Conservation (phyloP, 2,797 vertebrate genomes). For the Coilia nasus region DNA sequence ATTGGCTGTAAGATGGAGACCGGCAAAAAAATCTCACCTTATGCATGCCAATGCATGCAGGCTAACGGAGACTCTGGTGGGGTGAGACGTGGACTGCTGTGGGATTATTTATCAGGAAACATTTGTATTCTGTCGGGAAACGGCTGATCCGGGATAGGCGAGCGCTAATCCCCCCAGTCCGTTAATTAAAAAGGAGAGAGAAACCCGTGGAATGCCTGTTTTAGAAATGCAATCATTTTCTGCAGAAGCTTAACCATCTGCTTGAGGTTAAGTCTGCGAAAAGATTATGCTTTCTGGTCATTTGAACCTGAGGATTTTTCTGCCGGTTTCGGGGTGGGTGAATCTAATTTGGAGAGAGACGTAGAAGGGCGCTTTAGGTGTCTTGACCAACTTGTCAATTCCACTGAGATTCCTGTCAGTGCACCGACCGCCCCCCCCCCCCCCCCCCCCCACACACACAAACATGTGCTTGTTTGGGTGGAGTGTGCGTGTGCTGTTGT, state of each 20-base stretch:
- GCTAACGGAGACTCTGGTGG: slow-evolving; percentile 64
- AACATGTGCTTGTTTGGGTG: background rate
- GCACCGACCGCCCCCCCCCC: background rate
- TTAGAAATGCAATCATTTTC: slow-evolving; percentile 90
- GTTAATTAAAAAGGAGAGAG: slow-evolving; percentile 89
- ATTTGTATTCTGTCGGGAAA: slow-evolving; percentile 82
- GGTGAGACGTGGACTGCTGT: slow-evolving; percentile 56
- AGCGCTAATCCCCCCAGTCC: slow-evolving; percentile 86
- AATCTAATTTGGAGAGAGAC: slow-evolving; percentile 32
- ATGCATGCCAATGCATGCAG: slow-evolving; percentile 78
- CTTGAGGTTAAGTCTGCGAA: slow-evolving; percentile 87
- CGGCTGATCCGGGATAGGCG: slow-evolving; percentile 83
- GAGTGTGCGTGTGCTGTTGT: slow-evolving; percentile 9
- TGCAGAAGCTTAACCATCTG: slow-evolving; percentile 95
- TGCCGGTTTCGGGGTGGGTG: slow-evolving; percentile 43
- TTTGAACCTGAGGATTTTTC: slow-evolving; percentile 80
- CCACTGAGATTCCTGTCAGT: background rate
- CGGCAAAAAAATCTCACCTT: slow-evolving; percentile 69
- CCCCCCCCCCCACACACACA: background rate
- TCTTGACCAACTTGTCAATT: background rate
- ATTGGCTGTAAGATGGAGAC: slow-evolving; percentile 46
- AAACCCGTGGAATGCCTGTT: slow-evolving; percentile 86
- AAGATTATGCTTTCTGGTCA: slow-evolving; percentile 83
- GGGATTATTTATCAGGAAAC: slow-evolving; percentile 84
- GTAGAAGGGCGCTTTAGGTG: background rate